Evolutionary conservation across 2,888 invertebrate species (phyloP), one percentile per base, ranked within the genome.

Genomic region (Belgica antarctica): DNA sequence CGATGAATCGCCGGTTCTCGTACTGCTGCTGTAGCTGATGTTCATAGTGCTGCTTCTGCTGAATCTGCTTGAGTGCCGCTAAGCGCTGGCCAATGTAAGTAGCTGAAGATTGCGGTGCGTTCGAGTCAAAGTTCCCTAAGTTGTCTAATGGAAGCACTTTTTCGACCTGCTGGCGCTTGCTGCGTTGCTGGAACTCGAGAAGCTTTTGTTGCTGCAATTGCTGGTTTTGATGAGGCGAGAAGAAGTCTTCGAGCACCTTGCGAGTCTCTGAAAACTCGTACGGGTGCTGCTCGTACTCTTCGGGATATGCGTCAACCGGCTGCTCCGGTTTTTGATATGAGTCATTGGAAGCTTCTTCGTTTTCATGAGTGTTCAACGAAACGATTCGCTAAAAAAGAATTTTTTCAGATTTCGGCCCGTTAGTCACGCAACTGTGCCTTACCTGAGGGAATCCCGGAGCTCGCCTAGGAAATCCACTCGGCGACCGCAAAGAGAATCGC

Each of bases 221-320:
- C n/a, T 70, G 70, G n/a, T 70, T 59, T 22, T 70, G 27, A 17
- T 70, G 89, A 75, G 89, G 89, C 77, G 90, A 88, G 81, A 94
- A 94, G 82, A 94, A 94, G 81, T 94, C 94, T 77, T 94, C 94
- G 15, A 41, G 41, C 5, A 94, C 94, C 82, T 94, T 94, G 73
- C 93, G 84, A 24, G 94, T 94, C 81, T 94, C 94, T 0, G 94
- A 94, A 81, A 94, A 94, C 80, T 94, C 94, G 79, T 94, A 94
- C 72, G 93, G 80, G 81, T 93, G 93, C 12, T 34, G 34, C 7
- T n/a, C n/a, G 82, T 94, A 92, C 78, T 92, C 92, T 1, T 92
- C 89, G 17, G 89, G 83, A 28, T 83, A 83, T 71, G 76, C 77
- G 41, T 41, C 2, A 41, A 41, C n/a, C n/a, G n/a, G n/a, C n/a